Evolutionary conservation across 2,113 vertebrate species (phyloP).

Genomic region (Pseudorasbora parva): DNA sequence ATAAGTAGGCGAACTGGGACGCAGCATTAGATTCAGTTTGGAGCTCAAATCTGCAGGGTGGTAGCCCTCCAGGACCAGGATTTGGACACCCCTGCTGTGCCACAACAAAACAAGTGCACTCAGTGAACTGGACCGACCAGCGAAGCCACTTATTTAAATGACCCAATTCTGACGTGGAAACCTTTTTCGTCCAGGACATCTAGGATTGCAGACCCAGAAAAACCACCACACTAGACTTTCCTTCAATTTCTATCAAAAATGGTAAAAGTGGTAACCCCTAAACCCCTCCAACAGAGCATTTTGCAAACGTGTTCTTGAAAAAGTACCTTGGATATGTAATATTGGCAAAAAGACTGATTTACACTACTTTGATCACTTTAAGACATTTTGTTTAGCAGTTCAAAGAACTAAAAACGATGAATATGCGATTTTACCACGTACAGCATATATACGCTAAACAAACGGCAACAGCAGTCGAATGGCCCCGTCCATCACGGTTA

Average conservation of each 20-base stretch:
- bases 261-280: not conserved
- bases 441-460: not conserved
- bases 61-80: too few relatives aligned
- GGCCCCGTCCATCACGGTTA: not conserved
- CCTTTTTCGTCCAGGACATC: too few relatives aligned
- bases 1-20: too few relatives aligned
- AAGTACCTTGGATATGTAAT: not conserved
- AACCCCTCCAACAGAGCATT: not conserved
- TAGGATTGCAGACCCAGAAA: not conserved
- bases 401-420: not conserved
- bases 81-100: too few relatives aligned
- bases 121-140: not conserved
- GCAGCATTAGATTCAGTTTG: too few relatives aligned
- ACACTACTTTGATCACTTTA: not conserved
- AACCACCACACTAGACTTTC: not conserved
- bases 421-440: not conserved
- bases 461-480: not conserved
- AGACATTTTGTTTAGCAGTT: not conserved
- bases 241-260: not conserved
- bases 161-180: too few relatives aligned
- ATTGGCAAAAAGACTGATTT: not conserved
- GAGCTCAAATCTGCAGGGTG: too few relatives aligned
- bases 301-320: not conserved
- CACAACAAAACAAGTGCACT: conserved; percentile 1
- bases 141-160: not conserved